Conservation (phyloP, 2,888 invertebrate species). For the Hybos culiciformis region DNA sequence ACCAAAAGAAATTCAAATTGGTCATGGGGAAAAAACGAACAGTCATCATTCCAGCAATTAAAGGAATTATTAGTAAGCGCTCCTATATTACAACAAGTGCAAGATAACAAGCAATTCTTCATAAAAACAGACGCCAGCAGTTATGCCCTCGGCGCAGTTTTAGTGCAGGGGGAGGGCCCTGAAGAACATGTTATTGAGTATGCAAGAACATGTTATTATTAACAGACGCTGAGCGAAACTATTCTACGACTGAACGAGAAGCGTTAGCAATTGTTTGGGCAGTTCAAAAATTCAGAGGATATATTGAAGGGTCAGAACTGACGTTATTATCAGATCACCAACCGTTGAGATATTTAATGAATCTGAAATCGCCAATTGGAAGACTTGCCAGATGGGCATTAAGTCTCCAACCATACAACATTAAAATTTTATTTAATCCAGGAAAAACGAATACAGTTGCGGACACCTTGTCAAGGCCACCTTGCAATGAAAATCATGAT, state of each 20-base stretch:
- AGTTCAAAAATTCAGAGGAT: constrained; percentile 9
- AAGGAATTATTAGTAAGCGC: constrained; percentile 12
- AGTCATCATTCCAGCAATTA: constrained; percentile 13
- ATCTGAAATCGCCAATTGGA: neutral
- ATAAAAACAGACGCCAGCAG: constrained; percentile 21
- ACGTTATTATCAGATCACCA: constrained; percentile 7
- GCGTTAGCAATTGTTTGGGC: constrained; percentile 20
- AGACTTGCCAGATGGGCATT: constrained; percentile 5
- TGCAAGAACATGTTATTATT: constrained; percentile 19
- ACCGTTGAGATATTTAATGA: constrained; percentile 7
- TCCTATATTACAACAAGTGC: constrained; percentile 16
- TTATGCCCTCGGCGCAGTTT: constrained; percentile 18
- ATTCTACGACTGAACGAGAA: constrained; percentile 32
- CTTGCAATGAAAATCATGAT: neutral
- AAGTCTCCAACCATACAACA: constrained; percentile 2
- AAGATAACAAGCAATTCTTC: constrained; percentile 18
- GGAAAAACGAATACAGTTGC: constrained; percentile 28
- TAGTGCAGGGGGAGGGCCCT: constrained; percentile 14
- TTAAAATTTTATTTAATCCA: constrained; percentile 25
- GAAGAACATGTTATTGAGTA: constrained; percentile 20
- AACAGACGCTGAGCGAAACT: constrained; percentile 25
- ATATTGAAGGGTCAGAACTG: constrained; percentile 6
- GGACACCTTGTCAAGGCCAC: constrained; percentile 26
- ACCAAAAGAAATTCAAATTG: constrained; percentile 18
- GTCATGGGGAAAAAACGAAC: constrained; percentile 17